Evolutionary conservation across 2,797 vertebrate genomes (phyloP).

Genomic region (Halcyon leucocephala): DNA sequence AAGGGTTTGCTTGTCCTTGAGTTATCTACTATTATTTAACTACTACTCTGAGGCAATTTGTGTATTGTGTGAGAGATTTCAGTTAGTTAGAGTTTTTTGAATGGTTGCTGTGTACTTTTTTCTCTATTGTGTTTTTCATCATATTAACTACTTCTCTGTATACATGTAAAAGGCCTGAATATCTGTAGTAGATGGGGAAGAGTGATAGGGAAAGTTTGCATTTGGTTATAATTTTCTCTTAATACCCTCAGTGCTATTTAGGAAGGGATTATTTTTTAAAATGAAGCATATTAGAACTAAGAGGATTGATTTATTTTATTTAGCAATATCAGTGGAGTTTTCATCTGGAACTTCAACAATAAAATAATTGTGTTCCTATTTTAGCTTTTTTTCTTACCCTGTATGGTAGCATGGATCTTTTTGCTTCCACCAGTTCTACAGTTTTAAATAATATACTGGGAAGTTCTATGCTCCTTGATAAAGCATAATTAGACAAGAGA

Average conservation of each 20-base stretch:
- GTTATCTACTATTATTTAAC: not conserved
- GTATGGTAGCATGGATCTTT: not conserved
- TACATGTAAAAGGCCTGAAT: not conserved
- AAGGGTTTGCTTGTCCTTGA: not conserved
- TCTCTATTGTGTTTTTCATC: not conserved
- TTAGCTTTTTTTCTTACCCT: not conserved
- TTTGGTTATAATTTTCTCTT: conserved; percentile 17
- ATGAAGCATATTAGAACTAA: not conserved
- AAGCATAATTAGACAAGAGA: conserved; percentile 59
- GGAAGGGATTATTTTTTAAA: not conserved
- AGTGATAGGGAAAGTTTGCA: not conserved
- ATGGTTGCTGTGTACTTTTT: not conserved
- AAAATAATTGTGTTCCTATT: conserved; percentile 29
- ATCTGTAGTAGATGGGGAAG: not conserved
- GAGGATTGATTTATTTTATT: not conserved
- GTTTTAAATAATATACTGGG: not conserved
- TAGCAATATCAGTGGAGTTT: conserved; percentile 14
- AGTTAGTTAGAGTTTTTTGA: not conserved
- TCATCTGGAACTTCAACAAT: conserved; percentile 1
- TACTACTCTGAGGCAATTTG: not conserved
- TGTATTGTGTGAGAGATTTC: not conserved
- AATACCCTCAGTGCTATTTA: conserved; percentile 50
- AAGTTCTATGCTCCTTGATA: conserved; percentile 53
- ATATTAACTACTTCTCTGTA: not conserved
- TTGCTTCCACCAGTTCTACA: not conserved